Evolutionary conservation across 2,888 invertebrate species (phyloP).

Genomic region (Macrophya annulata): DNA sequence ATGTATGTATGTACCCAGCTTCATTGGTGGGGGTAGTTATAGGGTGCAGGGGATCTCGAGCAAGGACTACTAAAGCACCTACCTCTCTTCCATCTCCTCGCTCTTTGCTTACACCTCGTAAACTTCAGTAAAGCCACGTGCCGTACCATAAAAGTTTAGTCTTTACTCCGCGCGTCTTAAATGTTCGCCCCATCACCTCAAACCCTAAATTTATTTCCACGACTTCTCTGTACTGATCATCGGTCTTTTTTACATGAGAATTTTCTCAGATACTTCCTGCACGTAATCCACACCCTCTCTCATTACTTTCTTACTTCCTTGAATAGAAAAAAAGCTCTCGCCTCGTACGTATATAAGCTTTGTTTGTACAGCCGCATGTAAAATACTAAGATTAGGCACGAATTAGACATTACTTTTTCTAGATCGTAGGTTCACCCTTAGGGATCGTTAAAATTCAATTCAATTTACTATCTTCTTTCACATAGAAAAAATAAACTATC

Average conservation of each 20-base stretch:
- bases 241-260: background rate
- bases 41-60: constrained; percentile 12
- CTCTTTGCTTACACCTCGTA: constrained; percentile 69
- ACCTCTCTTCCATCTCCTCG: constrained; percentile 59
- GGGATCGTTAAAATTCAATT: constrained; percentile 44
- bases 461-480: background rate
- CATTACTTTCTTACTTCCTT: background rate
- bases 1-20: background rate
- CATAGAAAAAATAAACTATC: background rate
- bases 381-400: constrained; percentile 39
- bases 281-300: constrained; percentile 2
- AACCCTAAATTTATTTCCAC: background rate
- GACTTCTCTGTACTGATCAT: constrained; percentile 2
- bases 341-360: background rate
- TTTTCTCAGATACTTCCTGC: background rate
- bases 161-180: constrained; percentile 34
- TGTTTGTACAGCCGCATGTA: constrained; percentile 21
- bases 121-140: constrained; percentile 61
- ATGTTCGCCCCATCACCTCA: constrained; percentile 1
- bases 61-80: background rate
- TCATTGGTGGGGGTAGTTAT: background rate
- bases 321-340: background rate
- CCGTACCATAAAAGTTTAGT: constrained; percentile 58
- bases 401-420: constrained; percentile 15
- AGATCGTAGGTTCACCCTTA: background rate